Evolutionary conservation across 2,113 vertebrate genomes (phyloP).

Genomic region (Chionis minor): DNA sequence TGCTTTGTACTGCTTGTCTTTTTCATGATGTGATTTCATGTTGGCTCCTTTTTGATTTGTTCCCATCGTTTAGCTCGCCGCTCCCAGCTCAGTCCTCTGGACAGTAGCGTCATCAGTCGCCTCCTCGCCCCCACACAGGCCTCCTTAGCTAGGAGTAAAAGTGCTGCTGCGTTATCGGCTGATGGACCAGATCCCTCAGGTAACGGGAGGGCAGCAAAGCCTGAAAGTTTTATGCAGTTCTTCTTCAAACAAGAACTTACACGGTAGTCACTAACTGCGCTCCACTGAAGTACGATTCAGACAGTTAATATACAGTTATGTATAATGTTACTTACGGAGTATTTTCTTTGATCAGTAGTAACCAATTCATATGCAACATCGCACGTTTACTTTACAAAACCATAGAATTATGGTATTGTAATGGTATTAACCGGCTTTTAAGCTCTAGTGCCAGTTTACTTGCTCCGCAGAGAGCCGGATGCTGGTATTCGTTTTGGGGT

Average conservation of each 20-base stretch:
- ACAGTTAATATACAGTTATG: background rate
- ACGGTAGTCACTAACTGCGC: background rate
- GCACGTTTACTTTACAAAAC: conserved; percentile 7
- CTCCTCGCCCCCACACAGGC: conserved; percentile 90
- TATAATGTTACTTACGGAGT: background rate
- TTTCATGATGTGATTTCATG: conserved; percentile 38
- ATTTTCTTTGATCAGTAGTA: background rate
- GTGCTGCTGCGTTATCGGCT: conserved; percentile 82
- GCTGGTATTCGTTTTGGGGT: background rate
- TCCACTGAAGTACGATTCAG: background rate
- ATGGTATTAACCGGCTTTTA: conserved; percentile 11
- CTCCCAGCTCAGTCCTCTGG: conserved; percentile 78
- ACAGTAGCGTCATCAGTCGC: conserved; percentile 86
- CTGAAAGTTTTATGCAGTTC: background rate
- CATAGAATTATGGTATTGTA: background rate
- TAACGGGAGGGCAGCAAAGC: conserved; percentile 74
- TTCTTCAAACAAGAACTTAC: background rate
- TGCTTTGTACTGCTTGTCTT: conserved; percentile 49
- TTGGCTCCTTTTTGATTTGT: conserved; percentile 74
- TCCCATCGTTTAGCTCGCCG: conserved; percentile 80
- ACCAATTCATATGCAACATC: background rate
- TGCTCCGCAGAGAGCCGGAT: background rate
- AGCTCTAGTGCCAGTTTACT: background rate
- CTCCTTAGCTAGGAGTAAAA: conserved; percentile 94
- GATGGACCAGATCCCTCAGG: conserved; percentile 86